Conservation (phyloP, 2,113 vertebrate genomes). For the Lathamus discolor region DNA sequence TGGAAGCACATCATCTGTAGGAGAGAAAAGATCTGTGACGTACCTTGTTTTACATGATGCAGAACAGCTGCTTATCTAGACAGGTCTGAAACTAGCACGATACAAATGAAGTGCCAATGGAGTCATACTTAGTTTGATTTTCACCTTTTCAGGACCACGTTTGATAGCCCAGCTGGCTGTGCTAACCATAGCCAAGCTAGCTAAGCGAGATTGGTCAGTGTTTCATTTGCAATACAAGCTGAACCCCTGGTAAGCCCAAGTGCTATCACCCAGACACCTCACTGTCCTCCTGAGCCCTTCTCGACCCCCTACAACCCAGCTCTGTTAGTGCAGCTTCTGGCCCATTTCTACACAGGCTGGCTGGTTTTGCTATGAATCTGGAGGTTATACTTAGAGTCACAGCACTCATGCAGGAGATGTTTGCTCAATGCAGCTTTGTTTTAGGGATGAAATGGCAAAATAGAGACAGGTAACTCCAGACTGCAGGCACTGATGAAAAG, state of each 20-base stretch:
- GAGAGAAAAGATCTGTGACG: neutral
- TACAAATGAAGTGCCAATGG: neutral
- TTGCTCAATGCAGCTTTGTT: neutral
- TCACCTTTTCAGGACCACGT: neutral
- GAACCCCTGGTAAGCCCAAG: neutral
- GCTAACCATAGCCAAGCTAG: neutral
- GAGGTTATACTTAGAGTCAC: neutral
- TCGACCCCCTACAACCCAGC: neutral
- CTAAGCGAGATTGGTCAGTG: neutral
- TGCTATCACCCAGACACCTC: neutral
- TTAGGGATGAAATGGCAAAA: neutral
- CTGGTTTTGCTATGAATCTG: neutral
- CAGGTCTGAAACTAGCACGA: neutral
- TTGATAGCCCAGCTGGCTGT: neutral
- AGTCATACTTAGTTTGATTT: neutral
- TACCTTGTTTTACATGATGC: neutral
- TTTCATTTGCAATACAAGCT: neutral
- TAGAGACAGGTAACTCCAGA: neutral
- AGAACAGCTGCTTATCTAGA: neutral
- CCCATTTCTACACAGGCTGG: neutral
- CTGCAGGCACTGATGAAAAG: neutral
- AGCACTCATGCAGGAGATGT: neutral
- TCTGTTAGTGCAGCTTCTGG: neutral
- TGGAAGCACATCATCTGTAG: slow-evolving; percentile 88
- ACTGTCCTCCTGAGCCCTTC: neutral